These are phyloP conservation scores for Heliconius charithonia DNA, from an alignment of 2,888 invertebrate genomes.

Conservation along the genomic window DNA sequence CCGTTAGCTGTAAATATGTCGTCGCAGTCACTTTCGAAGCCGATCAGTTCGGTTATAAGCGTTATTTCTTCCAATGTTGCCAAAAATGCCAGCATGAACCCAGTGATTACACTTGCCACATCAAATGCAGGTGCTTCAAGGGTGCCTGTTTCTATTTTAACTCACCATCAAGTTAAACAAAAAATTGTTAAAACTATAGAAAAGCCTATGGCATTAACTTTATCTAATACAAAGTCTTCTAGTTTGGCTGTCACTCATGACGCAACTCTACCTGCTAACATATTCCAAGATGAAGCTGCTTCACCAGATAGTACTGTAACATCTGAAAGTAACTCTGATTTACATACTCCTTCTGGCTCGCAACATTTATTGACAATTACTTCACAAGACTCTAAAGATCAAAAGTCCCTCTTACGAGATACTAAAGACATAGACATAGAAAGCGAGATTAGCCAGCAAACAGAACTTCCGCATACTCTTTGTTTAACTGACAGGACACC, in stretches of 20 bases:
- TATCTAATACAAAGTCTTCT: conserved; percentile 81
- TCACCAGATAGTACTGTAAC: conserved; percentile 82
- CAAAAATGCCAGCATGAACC: conserved; percentile 69
- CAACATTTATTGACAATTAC: conserved; percentile 58
- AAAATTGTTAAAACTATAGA: conserved; percentile 81
- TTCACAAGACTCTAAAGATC: conserved; percentile 58
- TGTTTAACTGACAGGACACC: conserved; percentile 73
- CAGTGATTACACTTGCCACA: conserved; percentile 72
- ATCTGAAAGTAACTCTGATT: conserved; percentile 60
- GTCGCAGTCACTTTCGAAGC: conserved; percentile 69
- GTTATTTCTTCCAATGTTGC: conserved; percentile 77
- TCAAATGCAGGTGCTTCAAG: conserved; percentile 66
- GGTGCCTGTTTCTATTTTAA: conserved; percentile 74
- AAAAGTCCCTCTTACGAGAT: conserved; percentile 61
- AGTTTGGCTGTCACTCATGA: conserved; percentile 84
- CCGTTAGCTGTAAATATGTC: conserved; percentile 69
- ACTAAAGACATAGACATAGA: conserved; percentile 78
- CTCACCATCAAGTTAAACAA: conserved; percentile 80
- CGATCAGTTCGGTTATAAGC: conserved; percentile 77
- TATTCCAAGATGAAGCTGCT: conserved; percentile 87
- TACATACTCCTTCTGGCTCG: conserved; percentile 54
- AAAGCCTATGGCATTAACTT: conserved; percentile 79
- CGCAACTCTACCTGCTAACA: conserved; percentile 85
- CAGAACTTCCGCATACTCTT: conserved; percentile 75
- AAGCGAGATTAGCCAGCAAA: conserved; percentile 79